Base-by-base conservation (phyloP, 1,140 invertebrate genomes). In the Lasioglossum albipes region DNA sequence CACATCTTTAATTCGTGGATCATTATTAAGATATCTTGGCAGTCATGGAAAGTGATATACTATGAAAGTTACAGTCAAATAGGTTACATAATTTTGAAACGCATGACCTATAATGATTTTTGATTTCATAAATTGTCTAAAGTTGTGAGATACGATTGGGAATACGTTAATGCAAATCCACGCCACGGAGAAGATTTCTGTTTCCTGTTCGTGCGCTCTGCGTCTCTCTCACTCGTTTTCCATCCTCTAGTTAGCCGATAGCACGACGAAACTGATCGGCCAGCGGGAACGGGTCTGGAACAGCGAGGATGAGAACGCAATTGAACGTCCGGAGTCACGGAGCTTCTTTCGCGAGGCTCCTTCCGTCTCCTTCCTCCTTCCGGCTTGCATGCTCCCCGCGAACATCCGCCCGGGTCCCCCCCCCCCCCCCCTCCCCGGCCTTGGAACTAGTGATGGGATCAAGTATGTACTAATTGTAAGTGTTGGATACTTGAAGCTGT, bases 131-230 rank as follows among this genome's bases (percentile, higher is more conserved):
- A 36, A 36, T 36, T 36, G 36, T 4, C 36, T 36, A 36, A 36
- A 36, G 5, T 36, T 36, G 36, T 36, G 3, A 36, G 36, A 3
- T 36, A 3, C 5, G 36, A 36, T 36, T 36, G 36, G 3, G 36
- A 36, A 36, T 77, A 84, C 70, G 79, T 87, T 83, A 88, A 89
- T 88, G 88, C 88, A 88, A 88, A 89, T 89, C 81, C 84, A 80
- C 77, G 75, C 78, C 76, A 75, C 70, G 68, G 16, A 68, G 45
- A 70, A 68, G 45, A 70, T 64, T 61, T 62, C 72, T 61, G 20
- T 41, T 69, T n/a, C 62, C 31, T 66, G 10, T 59, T 59, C 68
- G 49, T 61, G 45, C 27, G 27, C 2, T 18, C 20, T n/a, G 16
- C 64, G 36, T 13, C 70, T 27, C 49, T 42, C 57, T 18, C 31